A percentile compares a stretch with the other conserved stretches of the same genome.
Conservation (phyloP, 2,888 invertebrate genomes). For the Bugula neritina region DNA sequence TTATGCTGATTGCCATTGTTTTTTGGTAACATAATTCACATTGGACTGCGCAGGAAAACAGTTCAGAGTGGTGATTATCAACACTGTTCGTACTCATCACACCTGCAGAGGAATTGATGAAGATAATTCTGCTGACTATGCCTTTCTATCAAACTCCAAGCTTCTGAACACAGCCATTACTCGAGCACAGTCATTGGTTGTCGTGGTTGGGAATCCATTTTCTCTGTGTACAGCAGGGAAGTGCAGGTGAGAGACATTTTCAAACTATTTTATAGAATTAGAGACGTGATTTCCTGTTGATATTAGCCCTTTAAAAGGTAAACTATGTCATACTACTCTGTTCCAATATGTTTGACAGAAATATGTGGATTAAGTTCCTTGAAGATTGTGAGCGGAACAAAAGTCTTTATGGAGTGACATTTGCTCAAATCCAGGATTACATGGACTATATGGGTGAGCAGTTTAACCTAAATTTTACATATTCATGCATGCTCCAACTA, state of each 20-base stretch:
- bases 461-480: too few relatives aligned
- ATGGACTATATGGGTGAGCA: constrained; percentile 16
- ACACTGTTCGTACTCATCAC: constrained; percentile 69
- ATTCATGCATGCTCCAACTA: too few relatives aligned
- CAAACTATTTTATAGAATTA: too few relatives aligned
- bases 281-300: too few relatives aligned
- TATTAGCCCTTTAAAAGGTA: too few relatives aligned
- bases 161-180: constrained; percentile 77
- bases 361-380: not conserved
- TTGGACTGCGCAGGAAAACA: constrained; percentile 71
- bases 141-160: constrained; percentile 74
- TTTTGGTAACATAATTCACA: too few relatives aligned
- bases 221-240: constrained; percentile 73
- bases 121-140: constrained; percentile 64
- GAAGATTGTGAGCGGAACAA: not conserved
- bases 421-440: constrained; percentile 23
- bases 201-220: constrained; percentile 77
- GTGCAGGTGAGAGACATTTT: constrained; percentile 57
- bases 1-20: too few relatives aligned
- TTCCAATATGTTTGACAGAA: too few relatives aligned
- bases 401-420: constrained; percentile 11
- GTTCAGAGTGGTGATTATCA: constrained; percentile 73
- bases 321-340: too few relatives aligned
- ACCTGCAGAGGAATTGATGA: constrained; percentile 60
- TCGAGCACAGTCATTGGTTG: constrained; percentile 73